Conservation (phyloP, 2,113 vertebrate species). For the Sinosuthora webbiana region DNA sequence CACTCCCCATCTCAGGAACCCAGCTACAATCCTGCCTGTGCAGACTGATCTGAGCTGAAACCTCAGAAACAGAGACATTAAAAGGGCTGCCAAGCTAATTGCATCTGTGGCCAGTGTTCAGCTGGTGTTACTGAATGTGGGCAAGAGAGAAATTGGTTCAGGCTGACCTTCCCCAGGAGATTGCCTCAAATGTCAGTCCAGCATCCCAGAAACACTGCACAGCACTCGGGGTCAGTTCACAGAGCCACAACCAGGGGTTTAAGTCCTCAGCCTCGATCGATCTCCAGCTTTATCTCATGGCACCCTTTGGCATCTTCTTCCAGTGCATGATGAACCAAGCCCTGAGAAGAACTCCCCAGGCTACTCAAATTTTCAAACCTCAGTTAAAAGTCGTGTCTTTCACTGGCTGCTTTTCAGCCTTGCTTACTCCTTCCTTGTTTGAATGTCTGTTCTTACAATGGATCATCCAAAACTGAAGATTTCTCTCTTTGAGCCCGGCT, state of each 20-base stretch:
- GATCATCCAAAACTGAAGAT: neutral
- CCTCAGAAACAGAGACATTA: neutral
- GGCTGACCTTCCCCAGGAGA: neutral
- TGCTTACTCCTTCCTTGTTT: neutral
- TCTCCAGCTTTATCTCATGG: neutral
- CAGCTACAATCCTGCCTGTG: neutral
- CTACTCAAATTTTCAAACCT: neutral
- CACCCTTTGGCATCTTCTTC: neutral
- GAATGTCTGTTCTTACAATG: neutral
- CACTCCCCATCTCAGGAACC: neutral
- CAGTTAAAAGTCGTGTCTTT: neutral
- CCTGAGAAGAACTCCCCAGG: neutral
- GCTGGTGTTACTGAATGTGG: neutral
- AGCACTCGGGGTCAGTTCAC: neutral
- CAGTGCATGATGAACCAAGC: neutral
- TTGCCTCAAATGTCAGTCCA: neutral
- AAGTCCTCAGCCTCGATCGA: fast-evolving
- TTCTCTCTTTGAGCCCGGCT: neutral
- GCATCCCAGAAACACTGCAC: neutral
- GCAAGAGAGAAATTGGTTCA: neutral
- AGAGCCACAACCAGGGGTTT: neutral
- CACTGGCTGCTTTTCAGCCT: neutral
- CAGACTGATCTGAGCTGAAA: neutral
- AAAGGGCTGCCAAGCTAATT: neutral
- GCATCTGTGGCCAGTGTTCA: neutral